Evolutionary conservation across 2,888 invertebrate genomes (phyloP).

Genomic region (Scotopteryx bipunctaria): DNA sequence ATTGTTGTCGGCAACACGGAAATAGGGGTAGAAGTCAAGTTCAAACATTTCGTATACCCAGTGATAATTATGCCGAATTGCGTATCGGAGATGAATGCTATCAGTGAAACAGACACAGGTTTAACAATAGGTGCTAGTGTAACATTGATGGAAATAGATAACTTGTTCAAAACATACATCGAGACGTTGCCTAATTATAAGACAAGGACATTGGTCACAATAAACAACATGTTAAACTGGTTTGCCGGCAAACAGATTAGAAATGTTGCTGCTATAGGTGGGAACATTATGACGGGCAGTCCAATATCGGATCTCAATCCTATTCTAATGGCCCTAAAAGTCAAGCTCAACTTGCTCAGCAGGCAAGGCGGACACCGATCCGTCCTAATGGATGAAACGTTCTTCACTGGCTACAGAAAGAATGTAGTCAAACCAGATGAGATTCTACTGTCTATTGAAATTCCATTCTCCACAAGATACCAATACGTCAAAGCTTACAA

Average conservation of each 20-base stretch:
- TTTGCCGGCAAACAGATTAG: constrained; percentile 98
- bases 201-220: constrained; percentile 87
- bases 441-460: constrained; percentile 87
- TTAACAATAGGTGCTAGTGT: constrained; percentile 92
- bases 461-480: constrained; percentile 87
- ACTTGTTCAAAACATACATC: constrained; percentile 84
- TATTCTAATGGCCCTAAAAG: constrained; percentile 92
- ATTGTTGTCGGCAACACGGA: constrained; percentile 93
- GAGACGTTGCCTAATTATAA: constrained; percentile 80
- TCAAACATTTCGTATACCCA: constrained; percentile 89
- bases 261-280: constrained; percentile 96
- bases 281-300: constrained; percentile 97
- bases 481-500: constrained; percentile 91
- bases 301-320: constrained; percentile 98
- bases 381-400: constrained; percentile 88
- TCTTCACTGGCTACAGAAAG: constrained; percentile 91
- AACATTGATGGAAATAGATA: constrained; percentile 90
- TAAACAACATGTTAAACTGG: constrained; percentile 94
- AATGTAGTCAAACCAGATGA: constrained; percentile 88
- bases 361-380: constrained; percentile 78
- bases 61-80: constrained; percentile 93
- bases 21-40: constrained; percentile 93
- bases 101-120: constrained; percentile 82
- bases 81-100: constrained; percentile 89
- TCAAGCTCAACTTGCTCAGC: constrained; percentile 87